Percentiles rank a stretch among this genome's conserved stretches.
These are phyloP conservation scores for Zele albiditarsus DNA, from an alignment of 2,888 invertebrate genomes.

Conservation along the genomic window DNA sequence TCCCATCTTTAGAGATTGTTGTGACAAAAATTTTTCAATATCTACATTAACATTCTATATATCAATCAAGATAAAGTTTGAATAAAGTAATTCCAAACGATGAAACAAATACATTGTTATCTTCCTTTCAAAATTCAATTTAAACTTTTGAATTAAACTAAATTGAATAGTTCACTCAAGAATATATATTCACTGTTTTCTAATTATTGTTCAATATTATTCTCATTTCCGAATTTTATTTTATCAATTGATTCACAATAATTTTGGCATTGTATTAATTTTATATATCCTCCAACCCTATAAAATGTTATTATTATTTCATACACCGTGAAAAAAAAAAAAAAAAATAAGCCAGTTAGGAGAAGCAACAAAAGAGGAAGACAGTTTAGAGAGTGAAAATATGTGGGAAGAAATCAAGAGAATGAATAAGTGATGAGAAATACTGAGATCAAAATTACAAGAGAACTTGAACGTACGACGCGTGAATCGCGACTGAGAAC, in stretches of 20 bases:
- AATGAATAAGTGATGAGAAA: background rate
- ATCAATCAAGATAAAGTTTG: background rate
- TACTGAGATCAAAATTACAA: background rate
- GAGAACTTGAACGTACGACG: constrained; percentile 32
- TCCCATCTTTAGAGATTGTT: background rate
- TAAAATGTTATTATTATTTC: background rate
- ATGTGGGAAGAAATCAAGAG: background rate
- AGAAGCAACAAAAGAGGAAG: background rate
- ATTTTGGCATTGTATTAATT: background rate
- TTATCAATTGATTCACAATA: background rate
- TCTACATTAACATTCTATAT: background rate
- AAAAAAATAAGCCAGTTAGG: too few relatives aligned
- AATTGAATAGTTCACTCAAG: background rate
- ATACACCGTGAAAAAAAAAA: too few relatives aligned
- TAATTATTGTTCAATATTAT: background rate
- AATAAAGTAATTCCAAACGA: too few relatives aligned
- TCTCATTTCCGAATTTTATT: background rate
- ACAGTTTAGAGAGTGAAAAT: background rate
- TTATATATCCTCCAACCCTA: background rate
- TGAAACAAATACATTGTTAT: too few relatives aligned
- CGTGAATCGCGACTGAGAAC: constrained; percentile 38
- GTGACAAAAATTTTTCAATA: background rate
- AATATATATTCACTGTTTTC: background rate
- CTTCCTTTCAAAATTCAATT: background rate
- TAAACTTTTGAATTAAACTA: background rate